Base-by-base conservation (phyloP, 2,797 vertebrate genomes). In the Amazona ochrocephala region DNA sequence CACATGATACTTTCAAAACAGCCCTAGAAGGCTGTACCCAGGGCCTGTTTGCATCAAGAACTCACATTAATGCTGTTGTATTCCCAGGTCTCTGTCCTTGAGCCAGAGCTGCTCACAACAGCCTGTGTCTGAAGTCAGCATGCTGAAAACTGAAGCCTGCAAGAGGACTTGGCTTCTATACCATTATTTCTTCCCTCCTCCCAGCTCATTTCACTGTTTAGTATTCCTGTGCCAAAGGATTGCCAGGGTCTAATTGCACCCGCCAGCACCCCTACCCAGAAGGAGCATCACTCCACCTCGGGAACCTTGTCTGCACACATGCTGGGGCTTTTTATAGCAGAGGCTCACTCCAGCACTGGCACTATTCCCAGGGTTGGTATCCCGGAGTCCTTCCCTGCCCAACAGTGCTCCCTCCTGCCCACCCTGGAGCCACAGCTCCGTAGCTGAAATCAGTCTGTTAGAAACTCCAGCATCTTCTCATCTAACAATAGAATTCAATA, bases 381-480 rank as follows among this genome's bases (percentile, higher is more conserved):
- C 41, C 62, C 2, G 1, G 4, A 42, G 44, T n/a, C 29, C 34
- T 79, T 4, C 34, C 10, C 30, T 73, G 37, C 72, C 29, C 0
- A 0, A 26, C 20, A 34, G 42, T 1, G 1, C 66, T 84, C 47
- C 22, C 56, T 79, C 30, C 37, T 37, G 41, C 72, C 29, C 24
- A 3, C 20, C 45, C 47, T 10, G 23, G 1, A 3, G 39, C 54
- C 15, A 68, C 44, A 60, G 7, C 45, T 68, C 64, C 2, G 0
- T 6, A 30, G 48, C n/a, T 27, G 56, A 66, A 58, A 45, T 41
- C 30, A 18, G 11, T 8, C 30, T 74, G 23, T 22, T 17, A n/a
- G 45, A 67, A 68, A 62, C 5, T 2, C 13, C 11, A 32, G 24
- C 29, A 50, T 18, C n/a, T 20, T 56, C 37, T 62, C 29, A n/a